Percentiles rank a stretch among this genome's conserved stretches.
phyloP scores from a whole-genome alignment of 2,888 invertebrate genomes.

The Apoderus coryli region DNA sequence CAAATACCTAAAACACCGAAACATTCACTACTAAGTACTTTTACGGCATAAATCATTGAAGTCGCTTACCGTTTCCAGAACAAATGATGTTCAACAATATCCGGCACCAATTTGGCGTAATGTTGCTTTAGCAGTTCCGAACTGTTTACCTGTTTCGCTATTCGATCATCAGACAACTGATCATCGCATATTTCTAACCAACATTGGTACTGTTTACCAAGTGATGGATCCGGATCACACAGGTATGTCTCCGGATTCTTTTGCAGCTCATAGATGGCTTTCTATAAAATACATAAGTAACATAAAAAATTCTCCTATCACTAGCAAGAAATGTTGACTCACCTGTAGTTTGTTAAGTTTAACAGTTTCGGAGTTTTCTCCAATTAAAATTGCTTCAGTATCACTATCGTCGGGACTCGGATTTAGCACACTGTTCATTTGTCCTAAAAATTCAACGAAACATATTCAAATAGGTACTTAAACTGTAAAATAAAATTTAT shows the following conservation, averaged over 20 bases:
- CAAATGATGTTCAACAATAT: slow-evolving; percentile 52
- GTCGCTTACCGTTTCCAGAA: slow-evolving; percentile 64
- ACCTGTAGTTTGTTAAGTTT: slow-evolving; percentile 45
- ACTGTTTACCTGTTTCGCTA: slow-evolving; percentile 44
- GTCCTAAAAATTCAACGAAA: too few species aligned
- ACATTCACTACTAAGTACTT: slow-evolving; percentile 2
- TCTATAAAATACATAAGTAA: too few species aligned
- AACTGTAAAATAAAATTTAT: slow-evolving; percentile 1
- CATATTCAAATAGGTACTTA: too few species aligned
- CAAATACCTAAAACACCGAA: slow-evolving; percentile 37
- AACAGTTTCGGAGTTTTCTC: slow-evolving; percentile 49
- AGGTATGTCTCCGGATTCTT: slow-evolving; percentile 59
- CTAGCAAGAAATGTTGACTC: too few species aligned
- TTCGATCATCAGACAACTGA: slow-evolving; percentile 40
- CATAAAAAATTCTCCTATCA: too few species aligned
- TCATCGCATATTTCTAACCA: slow-evolving; percentile 43
- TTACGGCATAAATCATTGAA: slow-evolving; percentile 2
- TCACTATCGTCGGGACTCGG: slow-evolving; percentile 55
- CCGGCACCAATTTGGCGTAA: slow-evolving; percentile 49
- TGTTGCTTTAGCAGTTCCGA: slow-evolving; percentile 35
- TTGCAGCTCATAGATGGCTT: slow-evolving; percentile 55
- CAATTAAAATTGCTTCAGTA: slow-evolving; percentile 50
- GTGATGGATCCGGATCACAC: slow-evolving; percentile 44
- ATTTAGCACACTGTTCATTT: slow-evolving; percentile 54
- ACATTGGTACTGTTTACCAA: slow-evolving; percentile 39